Evolutionary conservation across 2,888 invertebrate genomes (phyloP), one percentile per base, ranked within the genome.

Genomic region (Prosapia bicincta): DNA sequence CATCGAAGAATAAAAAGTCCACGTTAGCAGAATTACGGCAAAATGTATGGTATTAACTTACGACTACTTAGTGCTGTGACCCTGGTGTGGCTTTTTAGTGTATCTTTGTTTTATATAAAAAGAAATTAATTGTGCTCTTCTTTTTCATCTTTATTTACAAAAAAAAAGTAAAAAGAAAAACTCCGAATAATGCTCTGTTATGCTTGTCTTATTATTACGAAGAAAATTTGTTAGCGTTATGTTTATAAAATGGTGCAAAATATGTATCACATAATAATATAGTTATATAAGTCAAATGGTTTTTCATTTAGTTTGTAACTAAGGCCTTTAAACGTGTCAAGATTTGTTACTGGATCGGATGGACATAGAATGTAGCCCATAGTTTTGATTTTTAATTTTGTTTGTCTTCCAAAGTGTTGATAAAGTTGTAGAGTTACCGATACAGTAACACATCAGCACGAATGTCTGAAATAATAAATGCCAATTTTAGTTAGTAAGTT

Each of bases 61-160:
- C 54, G 71, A 71, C 71, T 75, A 67, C 73, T 70, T 74, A 74
- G 76, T 71, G 76, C 76, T 76, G 76, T 76, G 76, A 76, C 70
- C 43, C 67, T 69, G 73, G 76, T 76, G 76, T 76, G 76, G 76
- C 76, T 76, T 76, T 76, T 73, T 71, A 71, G 74, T 43, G 43
- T 71, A 43, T 71, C 43, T 75, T 68, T 75, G 70, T 67, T 75
- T 54, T 30, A 54, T 20, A 66, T 69, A 38, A 74, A 72, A 54
- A 26, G 74, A 74, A 25, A 74, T 30, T 73, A 69, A 74, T 69
- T 54, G 54, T 54, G 54, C 54, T 54, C 54, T 54, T 54, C 54
- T 54, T 74, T 74, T 69, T 69, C 65, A 54, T 71, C 71, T 71
- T 71, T 71, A 71, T 43, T 43, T 65, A 43, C 69, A 69, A 69